A percentile compares a stretch with the other conserved stretches of the same genome.
Evolutionary conservation across 2,888 invertebrate species (phyloP).

Genomic region (Orthonevra nobilis): DNA sequence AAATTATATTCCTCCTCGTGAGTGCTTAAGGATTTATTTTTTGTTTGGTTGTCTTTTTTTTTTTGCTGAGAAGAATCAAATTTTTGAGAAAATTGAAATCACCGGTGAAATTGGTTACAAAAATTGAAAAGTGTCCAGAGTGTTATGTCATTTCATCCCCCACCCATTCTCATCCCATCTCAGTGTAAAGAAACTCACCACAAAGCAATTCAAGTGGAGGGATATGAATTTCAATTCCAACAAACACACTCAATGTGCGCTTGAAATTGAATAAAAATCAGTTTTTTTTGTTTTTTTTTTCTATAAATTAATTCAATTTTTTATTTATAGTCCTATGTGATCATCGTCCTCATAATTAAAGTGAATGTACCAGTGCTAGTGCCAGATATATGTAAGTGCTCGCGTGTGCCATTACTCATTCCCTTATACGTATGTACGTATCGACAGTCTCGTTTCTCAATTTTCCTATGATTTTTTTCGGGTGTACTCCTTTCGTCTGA

Average conservation of each 20-base stretch:
- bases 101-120: constrained; percentile 36
- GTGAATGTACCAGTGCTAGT: constrained; percentile 13
- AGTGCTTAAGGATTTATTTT: not conserved
- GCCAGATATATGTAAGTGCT: not conserved
- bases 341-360: constrained; percentile 4
- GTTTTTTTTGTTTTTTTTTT: no score
- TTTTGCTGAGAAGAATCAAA: not conserved
- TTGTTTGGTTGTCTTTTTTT: constrained; percentile 1
- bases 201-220: constrained; percentile 21
- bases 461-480: constrained; percentile 9
- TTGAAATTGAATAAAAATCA: not conserved
- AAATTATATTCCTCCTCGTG: not conserved
- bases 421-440: constrained; percentile 13
- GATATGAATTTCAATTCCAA: not conserved
- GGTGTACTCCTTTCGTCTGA: constrained; percentile 25
- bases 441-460: constrained; percentile 9
- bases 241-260: constrained; percentile 3
- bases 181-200: constrained; percentile 25
- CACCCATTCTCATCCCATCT: not conserved
- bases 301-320: not conserved
- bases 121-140: constrained; percentile 18
- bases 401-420: constrained; percentile 21
- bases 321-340: constrained; percentile 25
- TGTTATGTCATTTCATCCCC: constrained; percentile 62
- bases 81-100: constrained; percentile 1